Conservation (phyloP, 1,140 invertebrate species). For the Sycophila sp. region DNA sequence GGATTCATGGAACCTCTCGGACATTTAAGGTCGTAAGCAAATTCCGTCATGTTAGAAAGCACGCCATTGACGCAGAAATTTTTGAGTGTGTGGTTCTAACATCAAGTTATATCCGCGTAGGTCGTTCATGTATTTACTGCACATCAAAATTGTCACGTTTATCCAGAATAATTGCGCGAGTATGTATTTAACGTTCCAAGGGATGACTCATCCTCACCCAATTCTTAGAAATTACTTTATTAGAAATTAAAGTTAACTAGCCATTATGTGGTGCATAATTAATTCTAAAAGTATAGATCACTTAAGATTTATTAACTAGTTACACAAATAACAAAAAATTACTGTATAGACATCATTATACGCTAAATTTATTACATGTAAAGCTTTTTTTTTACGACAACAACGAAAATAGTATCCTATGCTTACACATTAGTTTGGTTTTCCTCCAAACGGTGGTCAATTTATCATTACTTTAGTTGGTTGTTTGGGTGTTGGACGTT, state of each 20-base stretch:
- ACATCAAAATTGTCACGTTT: constrained; percentile 63
- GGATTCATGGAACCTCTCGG: constrained; percentile 70
- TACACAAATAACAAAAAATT: constrained; percentile 21
- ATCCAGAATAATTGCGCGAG: constrained; percentile 70
- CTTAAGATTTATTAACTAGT: neutral
- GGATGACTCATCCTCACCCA: constrained; percentile 46
- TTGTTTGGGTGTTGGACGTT: neutral
- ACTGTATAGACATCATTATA: constrained; percentile 19
- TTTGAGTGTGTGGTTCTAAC: constrained; percentile 60
- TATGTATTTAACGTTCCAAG: constrained; percentile 64
- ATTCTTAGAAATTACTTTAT: too few species aligned
- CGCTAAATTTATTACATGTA: constrained; percentile 33
- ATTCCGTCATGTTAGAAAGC: constrained; percentile 71
- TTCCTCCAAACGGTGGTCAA: neutral
- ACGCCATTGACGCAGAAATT: constrained; percentile 70
- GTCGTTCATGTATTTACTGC: constrained; percentile 51
- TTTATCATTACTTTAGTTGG: neutral
- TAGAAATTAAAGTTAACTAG: too few species aligned
- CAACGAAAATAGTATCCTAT: neutral
- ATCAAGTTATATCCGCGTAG: constrained; percentile 49
- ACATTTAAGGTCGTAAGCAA: constrained; percentile 71
- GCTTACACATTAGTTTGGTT: neutral
- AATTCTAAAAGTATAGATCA: too few species aligned
- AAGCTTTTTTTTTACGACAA: constrained; percentile 35
- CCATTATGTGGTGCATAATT: too few species aligned